phyloP scores from a whole-genome alignment of 2,888 invertebrate genomes.

The Platypus cylindrus region DNA sequence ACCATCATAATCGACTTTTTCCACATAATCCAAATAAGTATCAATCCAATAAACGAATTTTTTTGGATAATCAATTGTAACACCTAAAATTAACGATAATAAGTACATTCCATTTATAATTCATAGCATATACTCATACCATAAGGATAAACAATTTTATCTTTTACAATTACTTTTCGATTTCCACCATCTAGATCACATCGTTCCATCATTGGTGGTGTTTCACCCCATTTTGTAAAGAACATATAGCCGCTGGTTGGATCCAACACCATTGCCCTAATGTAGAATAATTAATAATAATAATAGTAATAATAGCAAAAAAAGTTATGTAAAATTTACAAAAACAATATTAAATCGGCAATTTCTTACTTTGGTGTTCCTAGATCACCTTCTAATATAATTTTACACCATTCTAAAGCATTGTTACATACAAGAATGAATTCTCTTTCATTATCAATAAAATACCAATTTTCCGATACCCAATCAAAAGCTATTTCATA shows the following conservation, averaged over 20 bases:
- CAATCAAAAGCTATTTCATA: slow-evolving; percentile 71
- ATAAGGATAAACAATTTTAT: slow-evolving; percentile 65
- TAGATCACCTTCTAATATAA: slow-evolving; percentile 54
- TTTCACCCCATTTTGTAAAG: slow-evolving; percentile 62
- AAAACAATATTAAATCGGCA: slow-evolving; percentile 35
- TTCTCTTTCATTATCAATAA: slow-evolving; percentile 40
- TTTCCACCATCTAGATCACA: slow-evolving; percentile 52
- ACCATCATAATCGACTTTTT: slow-evolving; percentile 67
- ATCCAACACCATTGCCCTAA: slow-evolving; percentile 61
- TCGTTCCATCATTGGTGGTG: slow-evolving; percentile 49
- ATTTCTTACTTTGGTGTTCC: slow-evolving; percentile 38
- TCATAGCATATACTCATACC: slow-evolving; percentile 22
- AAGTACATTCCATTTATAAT: neutral
- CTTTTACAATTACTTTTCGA: slow-evolving; percentile 45
- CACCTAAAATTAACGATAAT: slow-evolving; percentile 33
- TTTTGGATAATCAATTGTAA: slow-evolving; percentile 58
- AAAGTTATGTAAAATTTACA: neutral
- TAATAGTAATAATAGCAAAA: neutral
- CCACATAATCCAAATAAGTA: slow-evolving; percentile 64
- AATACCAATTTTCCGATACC: slow-evolving; percentile 79
- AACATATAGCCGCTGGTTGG: slow-evolving; percentile 64
- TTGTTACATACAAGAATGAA: slow-evolving; percentile 27
- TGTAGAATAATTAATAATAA: slow-evolving; percentile 1
- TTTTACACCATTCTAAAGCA: slow-evolving; percentile 48
- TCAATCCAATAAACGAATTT: slow-evolving; percentile 70